These are phyloP conservation scores for Noctua fimbriata DNA, from an alignment of 2,888 invertebrate species.

Conservation along the genomic window DNA sequence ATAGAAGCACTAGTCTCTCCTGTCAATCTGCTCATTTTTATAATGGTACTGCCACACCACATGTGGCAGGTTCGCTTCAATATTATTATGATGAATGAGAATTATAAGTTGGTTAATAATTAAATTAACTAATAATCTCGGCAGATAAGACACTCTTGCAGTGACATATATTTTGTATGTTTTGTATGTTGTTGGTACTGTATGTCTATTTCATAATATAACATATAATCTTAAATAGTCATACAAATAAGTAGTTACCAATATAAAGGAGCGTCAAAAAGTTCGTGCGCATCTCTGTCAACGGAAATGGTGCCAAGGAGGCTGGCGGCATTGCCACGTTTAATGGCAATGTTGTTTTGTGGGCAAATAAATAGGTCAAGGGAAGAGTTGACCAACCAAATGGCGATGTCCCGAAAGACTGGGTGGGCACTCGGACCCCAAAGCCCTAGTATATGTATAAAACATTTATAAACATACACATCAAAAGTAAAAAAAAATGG, in stretches of 20 bases:
- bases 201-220: background rate
- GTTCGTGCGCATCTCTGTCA: background rate
- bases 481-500: background rate
- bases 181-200: too few relatives aligned
- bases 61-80: too few relatives aligned
- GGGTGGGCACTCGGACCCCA: background rate
- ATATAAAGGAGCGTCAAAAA: background rate
- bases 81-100: too few relatives aligned
- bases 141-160: too few relatives aligned
- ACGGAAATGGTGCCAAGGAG: background rate
- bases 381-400: background rate
- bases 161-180: too few relatives aligned
- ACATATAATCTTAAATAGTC: background rate
- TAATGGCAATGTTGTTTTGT: background rate
- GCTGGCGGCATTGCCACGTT: background rate
- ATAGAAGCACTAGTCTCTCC: too few relatives aligned
- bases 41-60: too few relatives aligned
- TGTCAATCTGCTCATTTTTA: too few relatives aligned
- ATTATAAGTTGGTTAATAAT: too few relatives aligned
- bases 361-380: background rate
- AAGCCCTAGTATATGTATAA: background rate
- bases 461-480: background rate
- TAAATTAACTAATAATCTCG: too few relatives aligned
- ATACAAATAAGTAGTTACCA: background rate
- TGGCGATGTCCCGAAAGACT: background rate